phyloP scores from a whole-genome alignment of 2,113 vertebrate genomes.

The Condylura cristata region DNA sequence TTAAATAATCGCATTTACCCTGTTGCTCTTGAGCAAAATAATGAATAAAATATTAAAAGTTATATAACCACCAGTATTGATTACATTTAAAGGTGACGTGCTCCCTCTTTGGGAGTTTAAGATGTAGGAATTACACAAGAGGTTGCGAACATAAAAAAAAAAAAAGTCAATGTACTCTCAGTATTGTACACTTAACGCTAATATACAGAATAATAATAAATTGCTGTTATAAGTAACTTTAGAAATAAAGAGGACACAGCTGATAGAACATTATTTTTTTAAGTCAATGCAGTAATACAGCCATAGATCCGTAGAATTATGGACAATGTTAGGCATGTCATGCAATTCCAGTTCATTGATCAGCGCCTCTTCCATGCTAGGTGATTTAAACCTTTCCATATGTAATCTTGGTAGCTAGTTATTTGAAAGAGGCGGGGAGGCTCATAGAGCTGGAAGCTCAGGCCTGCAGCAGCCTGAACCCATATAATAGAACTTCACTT shows the following conservation, averaged over 20 bases:
- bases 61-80: neutral
- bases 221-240: neutral
- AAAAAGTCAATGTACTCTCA: neutral
- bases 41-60: constrained; percentile 56
- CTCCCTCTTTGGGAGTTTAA: neutral
- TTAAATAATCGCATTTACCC: neutral
- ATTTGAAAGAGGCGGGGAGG: neutral
- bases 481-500: neutral
- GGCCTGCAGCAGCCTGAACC: neutral
- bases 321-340: neutral
- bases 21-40: neutral
- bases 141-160: neutral
- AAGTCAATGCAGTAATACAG: neutral
- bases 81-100: neutral
- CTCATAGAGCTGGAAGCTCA: neutral
- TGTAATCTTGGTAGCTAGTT: neutral
- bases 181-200: neutral
- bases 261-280: neutral
- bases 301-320: neutral
- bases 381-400: neutral
- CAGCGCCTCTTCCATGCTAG: neutral
- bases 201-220: neutral
- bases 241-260: neutral
- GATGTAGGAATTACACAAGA: neutral
- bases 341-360: neutral